These are phyloP conservation scores for Strix occidentalis DNA, from an alignment of 2,797 vertebrate species.

Conservation along the genomic window DNA sequence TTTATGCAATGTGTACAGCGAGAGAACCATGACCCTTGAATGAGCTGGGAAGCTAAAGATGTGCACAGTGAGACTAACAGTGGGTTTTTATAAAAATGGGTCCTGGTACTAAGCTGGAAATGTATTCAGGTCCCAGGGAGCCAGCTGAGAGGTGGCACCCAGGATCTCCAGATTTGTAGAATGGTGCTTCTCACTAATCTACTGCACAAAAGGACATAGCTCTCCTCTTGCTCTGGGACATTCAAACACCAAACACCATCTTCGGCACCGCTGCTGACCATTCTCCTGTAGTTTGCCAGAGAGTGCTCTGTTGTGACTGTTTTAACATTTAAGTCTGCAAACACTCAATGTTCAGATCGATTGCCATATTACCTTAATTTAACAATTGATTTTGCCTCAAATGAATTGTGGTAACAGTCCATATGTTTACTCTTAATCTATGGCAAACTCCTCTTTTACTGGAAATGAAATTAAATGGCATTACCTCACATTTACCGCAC, in stretches of 20 bases:
- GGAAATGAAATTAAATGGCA: neutral
- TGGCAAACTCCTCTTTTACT: neutral
- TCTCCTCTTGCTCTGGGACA: neutral
- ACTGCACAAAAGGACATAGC: neutral
- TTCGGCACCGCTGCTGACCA: rapidly evolving
- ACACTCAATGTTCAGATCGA: neutral
- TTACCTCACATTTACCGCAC: neutral
- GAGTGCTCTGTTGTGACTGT: neutral
- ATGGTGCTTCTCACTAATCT: neutral
- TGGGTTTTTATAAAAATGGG: neutral
- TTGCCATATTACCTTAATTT: neutral
- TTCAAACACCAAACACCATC: neutral
- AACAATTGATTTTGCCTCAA: neutral
- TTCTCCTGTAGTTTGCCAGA: neutral
- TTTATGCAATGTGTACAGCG: neutral
- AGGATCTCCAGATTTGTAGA: neutral
- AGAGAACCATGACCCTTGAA: neutral
- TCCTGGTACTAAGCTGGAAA: neutral
- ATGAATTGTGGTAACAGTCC: neutral
- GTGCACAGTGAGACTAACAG: neutral
- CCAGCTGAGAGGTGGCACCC: neutral
- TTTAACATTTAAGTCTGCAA: neutral
- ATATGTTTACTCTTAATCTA: neutral
- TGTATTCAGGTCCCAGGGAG: neutral
- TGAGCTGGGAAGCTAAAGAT: neutral